phyloP scores from a whole-genome alignment of 2,797 vertebrate species.

The Harpagifer antarcticus region DNA sequence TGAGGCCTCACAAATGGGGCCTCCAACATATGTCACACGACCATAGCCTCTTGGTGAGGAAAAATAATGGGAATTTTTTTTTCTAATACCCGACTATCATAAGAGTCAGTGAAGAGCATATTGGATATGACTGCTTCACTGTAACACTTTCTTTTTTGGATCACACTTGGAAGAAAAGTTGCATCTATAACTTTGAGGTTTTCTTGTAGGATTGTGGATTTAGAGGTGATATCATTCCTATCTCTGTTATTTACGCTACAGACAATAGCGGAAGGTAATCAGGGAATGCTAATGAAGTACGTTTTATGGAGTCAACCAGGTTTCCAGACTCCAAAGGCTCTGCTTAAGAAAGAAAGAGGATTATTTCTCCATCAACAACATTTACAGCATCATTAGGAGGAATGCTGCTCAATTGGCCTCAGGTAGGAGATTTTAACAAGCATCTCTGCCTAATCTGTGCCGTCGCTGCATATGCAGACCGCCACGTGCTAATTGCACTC shows the following conservation, averaged over 20 bases:
- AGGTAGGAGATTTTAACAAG: slow-evolving; percentile 96
- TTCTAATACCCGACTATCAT: slow-evolving; percentile 42
- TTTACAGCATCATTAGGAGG: slow-evolving; percentile 94
- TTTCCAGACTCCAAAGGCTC: slow-evolving; percentile 89
- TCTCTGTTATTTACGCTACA: slow-evolving; percentile 30
- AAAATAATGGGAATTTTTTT: slow-evolving; percentile 63
- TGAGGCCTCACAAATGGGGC: slow-evolving; percentile 62
- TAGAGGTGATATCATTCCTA: slow-evolving; percentile 3
- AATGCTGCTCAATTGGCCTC: slow-evolving; percentile 91
- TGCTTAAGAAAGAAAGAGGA: slow-evolving; percentile 92
- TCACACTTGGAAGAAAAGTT: slow-evolving; percentile 41
- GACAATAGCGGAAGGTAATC: slow-evolving; percentile 77
- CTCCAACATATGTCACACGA: slow-evolving; percentile 63
- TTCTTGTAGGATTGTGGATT: background rate
- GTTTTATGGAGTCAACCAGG: slow-evolving; percentile 90
- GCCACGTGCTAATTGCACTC: slow-evolving; percentile 97
- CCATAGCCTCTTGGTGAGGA: slow-evolving; percentile 47
- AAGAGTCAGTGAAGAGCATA: slow-evolving; percentile 35
- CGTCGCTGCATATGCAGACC: slow-evolving; percentile 92
- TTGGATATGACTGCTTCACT: slow-evolving; percentile 27
- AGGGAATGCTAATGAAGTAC: slow-evolving; percentile 87
- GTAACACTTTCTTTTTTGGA: slow-evolving; percentile 21
- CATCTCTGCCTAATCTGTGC: slow-evolving; percentile 91
- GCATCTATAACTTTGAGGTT: slow-evolving; percentile 31
- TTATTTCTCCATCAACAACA: slow-evolving; percentile 97